Evolutionary conservation across 2,888 invertebrate species (phyloP), one percentile per base, ranked within the genome.

Genomic region (Deilephila porcellus): DNA sequence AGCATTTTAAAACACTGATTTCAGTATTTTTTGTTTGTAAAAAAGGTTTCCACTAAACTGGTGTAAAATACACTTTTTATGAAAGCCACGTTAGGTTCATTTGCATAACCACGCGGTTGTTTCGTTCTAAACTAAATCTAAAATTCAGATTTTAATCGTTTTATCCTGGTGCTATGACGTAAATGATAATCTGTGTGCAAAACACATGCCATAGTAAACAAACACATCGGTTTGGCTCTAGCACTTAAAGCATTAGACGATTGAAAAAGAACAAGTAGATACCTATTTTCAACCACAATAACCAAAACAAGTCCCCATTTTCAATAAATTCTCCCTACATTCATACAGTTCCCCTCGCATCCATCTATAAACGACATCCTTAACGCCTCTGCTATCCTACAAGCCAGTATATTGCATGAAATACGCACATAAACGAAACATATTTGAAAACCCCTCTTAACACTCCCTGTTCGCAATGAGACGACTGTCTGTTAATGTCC

Each of bases 351-450:
- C 20, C 17, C 56, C 17, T 37, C 71, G 6, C 71, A 34, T 60
- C 37, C 60, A 71, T 37, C 32, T 7, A 29, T 20, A 14, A 60
- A 60, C n/a, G 60, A 29, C 29, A 52, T 71, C 76, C 73, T 60
- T 75, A 76, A 78, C 81, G 77, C 80, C 81, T 84, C 82, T 78
- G 78, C 77, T 85, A 87, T 78, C 85, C 85, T 84, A 86, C 88
- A 86, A 82, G 83, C 75, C 82, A 79, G 82, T 91, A 91, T 90
- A 91, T 88, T 86, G 84, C 87, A 83, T 80, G 84, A 88, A 89
- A 88, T 88, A 88, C 83, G 83, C 85, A 86, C 81, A 82, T 81
- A 85, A 84, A 88, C 81, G 80, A 85, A 86, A 88, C 85, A 87
- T 84, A 87, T 88, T 88, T 83, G 84, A 85, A 85, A 88, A 88